Evolutionary conservation across 2,797 vertebrate genomes (phyloP).

Genomic region (Halcyon badia): DNA sequence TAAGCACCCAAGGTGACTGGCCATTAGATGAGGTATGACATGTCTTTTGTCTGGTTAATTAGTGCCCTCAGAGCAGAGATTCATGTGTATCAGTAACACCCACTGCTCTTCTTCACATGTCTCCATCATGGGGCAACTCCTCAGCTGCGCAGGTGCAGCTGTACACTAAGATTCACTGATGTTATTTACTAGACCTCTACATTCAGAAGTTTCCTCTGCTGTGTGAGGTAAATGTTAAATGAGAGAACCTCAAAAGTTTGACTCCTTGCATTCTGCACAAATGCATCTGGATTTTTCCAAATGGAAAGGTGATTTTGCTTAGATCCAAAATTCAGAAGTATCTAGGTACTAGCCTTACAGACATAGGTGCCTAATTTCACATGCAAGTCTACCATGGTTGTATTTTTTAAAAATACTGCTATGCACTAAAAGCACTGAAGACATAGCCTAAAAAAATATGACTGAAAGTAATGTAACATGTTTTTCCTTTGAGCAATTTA

Average conservation of each 20-base stretch:
- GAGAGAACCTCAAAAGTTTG: background rate
- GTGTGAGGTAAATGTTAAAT: no score
- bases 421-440: background rate
- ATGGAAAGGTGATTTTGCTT: background rate
- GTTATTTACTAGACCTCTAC: background rate
- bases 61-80: background rate
- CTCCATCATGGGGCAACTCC: background rate
- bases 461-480: background rate
- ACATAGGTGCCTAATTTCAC: background rate
- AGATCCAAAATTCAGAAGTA: background rate
- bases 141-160: background rate
- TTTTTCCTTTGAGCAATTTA: background rate
- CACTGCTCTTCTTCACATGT: background rate
- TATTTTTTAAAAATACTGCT: background rate
- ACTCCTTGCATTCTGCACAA: background rate
- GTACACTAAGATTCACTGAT: background rate
- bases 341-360: background rate
- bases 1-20: background rate
- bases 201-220: background rate
- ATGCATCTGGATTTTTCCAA: background rate
- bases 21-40: background rate
- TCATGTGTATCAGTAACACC: background rate
- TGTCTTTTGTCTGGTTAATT: background rate
- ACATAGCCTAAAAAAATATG: background rate
- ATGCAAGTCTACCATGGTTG: rapidly evolving